phyloP scores from a whole-genome alignment of 1,140 invertebrate genomes.

The Lysiphlebus fabarum region DNA sequence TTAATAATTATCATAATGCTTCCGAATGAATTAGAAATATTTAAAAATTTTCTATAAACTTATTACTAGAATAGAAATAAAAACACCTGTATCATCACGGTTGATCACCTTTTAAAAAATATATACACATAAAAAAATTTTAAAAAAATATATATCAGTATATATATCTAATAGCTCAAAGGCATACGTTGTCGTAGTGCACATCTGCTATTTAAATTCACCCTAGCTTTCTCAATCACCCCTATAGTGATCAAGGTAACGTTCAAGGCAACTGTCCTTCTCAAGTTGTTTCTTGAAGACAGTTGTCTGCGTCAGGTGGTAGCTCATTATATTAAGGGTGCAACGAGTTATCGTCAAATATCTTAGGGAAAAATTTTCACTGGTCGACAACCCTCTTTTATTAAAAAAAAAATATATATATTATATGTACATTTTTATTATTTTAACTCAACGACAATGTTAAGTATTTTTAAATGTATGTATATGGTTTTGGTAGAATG shows the following conservation, averaged over 20 bases:
- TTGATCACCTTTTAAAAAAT: too few relatives aligned
- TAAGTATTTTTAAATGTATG: not conserved
- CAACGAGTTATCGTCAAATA: constrained; percentile 4
- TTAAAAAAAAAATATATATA: not conserved
- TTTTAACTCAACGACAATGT: constrained; percentile 10
- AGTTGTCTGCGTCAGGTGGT: constrained; percentile 48
- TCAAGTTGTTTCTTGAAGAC: constrained; percentile 41
- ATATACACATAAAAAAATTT: too few relatives aligned
- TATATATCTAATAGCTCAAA: too few relatives aligned
- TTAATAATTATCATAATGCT: too few relatives aligned
- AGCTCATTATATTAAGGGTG: constrained; percentile 31
- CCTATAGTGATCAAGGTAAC: not conserved
- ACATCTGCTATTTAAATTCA: too few relatives aligned
- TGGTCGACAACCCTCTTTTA: constrained; percentile 10
- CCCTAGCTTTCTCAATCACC: constrained; percentile 23
- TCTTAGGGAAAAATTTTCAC: not conserved
- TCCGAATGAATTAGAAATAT: too few relatives aligned
- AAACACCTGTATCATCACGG: too few relatives aligned
- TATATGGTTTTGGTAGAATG: constrained; percentile 20
- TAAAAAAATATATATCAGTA: too few relatives aligned
- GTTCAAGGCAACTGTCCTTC: constrained; percentile 23
- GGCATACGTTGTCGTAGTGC: too few relatives aligned
- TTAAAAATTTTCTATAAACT: too few relatives aligned
- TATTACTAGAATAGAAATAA: too few relatives aligned
- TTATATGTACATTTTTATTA: constrained; percentile 4